Conservation (phyloP, 2,797 vertebrate genomes). For the Sitta carolinensis region DNA sequence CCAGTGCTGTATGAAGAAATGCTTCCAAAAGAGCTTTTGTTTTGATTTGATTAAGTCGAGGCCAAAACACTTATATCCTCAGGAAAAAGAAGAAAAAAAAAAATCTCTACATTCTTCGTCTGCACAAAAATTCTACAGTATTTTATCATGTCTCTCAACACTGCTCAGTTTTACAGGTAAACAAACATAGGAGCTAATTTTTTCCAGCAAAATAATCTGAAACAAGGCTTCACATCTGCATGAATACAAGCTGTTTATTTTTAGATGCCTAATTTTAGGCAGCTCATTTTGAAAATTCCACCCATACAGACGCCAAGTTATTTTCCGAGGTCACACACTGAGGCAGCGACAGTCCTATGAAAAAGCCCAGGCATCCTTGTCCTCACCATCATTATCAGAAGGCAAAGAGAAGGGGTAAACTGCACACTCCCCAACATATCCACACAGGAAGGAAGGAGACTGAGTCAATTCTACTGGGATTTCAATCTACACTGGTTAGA, state of each 20-base stretch:
- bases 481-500: not conserved
- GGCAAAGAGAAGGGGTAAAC: not conserved
- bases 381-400: conserved; percentile 6
- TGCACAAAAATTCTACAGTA: not conserved
- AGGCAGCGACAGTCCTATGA: conserved; percentile 23
- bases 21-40: not conserved
- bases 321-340: not conserved
- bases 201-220: not conserved
- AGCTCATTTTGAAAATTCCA: conserved; percentile 32
- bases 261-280: conserved; percentile 35
- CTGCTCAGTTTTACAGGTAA: not conserved
- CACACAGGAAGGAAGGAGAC: conserved; percentile 11
- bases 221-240: not conserved
- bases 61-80: not conserved
- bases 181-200: not conserved
- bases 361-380: conserved; percentile 9
- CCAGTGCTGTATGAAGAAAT: not conserved
- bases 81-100: not conserved
- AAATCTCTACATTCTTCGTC: not conserved
- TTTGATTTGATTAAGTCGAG: not conserved
- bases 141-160: not conserved
- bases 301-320: not conserved
- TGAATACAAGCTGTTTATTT: conserved; percentile 22
- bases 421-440: not conserved
- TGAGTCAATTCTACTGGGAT: not conserved